These are phyloP conservation scores for Stenchaetothrips biformis DNA, from an alignment of 2,888 invertebrate species.

Conservation along the genomic window DNA sequence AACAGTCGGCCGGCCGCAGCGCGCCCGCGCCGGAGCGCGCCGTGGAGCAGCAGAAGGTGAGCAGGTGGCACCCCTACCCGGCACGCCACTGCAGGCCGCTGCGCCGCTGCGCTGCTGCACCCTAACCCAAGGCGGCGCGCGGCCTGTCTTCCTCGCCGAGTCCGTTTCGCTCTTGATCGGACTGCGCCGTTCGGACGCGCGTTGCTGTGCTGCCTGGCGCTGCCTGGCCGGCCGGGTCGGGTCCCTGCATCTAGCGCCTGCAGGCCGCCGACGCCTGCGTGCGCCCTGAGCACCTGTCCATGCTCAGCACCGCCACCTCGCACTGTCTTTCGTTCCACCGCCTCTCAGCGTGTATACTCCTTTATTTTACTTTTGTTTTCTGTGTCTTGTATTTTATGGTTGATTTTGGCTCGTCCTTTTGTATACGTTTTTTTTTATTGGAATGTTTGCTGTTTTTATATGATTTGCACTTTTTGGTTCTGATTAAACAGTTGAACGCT, in stretches of 20 bases:
- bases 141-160: too few relatives aligned
- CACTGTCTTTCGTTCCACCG: neutral
- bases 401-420: neutral
- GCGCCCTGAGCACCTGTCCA: too few relatives aligned
- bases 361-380: too few relatives aligned
- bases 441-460: slow-evolving; percentile 28
- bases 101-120: too few relatives aligned
- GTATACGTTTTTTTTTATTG: neutral
- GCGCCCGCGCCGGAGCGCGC: slow-evolving; percentile 32
- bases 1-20: slow-evolving; percentile 38
- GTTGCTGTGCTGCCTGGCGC: neutral
- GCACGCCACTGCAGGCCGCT: neutral
- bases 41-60: slow-evolving; percentile 30
- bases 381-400: too few relatives aligned
- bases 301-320: neutral
- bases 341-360: too few relatives aligned
- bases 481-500: too few relatives aligned
- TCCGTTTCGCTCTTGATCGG: too few relatives aligned
- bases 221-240: neutral
- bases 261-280: too few relatives aligned
- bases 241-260: neutral
- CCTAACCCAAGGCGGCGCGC: too few relatives aligned
- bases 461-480: neutral
- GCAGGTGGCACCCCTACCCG: slow-evolving; percentile 9
- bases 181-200: too few relatives aligned